These are phyloP conservation scores for Hybognathus amarus DNA, from an alignment of 2,797 vertebrate species.

Conservation along the genomic window DNA sequence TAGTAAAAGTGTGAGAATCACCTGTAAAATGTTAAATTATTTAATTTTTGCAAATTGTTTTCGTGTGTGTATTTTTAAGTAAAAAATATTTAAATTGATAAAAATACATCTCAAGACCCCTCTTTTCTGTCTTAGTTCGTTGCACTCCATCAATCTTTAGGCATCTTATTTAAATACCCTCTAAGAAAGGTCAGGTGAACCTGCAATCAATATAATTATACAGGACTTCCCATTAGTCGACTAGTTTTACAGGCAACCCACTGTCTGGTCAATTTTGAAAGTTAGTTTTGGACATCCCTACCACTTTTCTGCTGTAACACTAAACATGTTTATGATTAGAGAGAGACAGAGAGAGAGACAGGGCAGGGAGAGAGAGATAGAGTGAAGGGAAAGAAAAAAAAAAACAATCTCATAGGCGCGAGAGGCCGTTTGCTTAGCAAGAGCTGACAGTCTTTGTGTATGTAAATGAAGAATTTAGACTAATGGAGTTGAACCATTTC, in stretches of 20 bases:
- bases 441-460: constrained; percentile 98
- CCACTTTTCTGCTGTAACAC: constrained; percentile 79
- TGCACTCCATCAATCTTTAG: neutral
- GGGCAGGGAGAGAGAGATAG: constrained; percentile 36
- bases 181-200: constrained; percentile 11
- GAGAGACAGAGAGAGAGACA: constrained; percentile 61
- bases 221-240: constrained; percentile 64
- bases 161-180: neutral
- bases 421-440: constrained; percentile 89
- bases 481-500: constrained; percentile 99
- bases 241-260: constrained; percentile 49
- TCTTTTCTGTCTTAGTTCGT: neutral
- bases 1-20: neutral
- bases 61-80: neutral
- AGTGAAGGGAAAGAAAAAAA: constrained; percentile 67
- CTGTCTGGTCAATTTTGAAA: constrained; percentile 61
- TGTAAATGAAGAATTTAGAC: constrained; percentile 99
- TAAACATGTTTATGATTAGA: constrained; percentile 57
- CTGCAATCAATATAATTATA: neutral
- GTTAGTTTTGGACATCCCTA: constrained; percentile 75
- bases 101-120: neutral
- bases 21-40: neutral
- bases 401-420: constrained; percentile 87
- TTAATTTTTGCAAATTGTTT: neutral
- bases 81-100: neutral